Conservation (phyloP, 2,113 vertebrate genomes). For the Pseudorhombus dupliciocellatus region DNA sequence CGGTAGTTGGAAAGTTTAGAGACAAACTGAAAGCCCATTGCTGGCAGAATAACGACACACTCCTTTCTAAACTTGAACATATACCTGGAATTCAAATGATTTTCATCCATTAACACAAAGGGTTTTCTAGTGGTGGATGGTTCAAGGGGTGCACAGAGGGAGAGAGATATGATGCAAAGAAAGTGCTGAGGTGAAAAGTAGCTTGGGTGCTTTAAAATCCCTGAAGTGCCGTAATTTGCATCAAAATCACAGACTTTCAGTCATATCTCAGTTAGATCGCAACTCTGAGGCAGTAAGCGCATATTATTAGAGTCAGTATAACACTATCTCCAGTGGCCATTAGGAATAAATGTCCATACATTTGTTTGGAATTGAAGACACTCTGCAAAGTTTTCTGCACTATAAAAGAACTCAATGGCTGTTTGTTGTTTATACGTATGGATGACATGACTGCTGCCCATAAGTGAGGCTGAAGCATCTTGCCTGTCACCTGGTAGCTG, state of each 20-base stretch:
- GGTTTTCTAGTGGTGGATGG: background rate
- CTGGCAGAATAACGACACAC: background rate
- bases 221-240: background rate
- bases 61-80: background rate
- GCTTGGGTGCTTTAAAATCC: background rate
- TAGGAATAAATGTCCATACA: background rate
- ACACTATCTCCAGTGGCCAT: background rate
- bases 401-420: too few species aligned
- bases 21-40: background rate
- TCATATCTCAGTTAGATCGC: background rate
- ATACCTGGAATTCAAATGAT: background rate
- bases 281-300: background rate
- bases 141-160: background rate
- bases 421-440: too few species aligned
- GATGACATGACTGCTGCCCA: too few species aligned
- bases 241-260: background rate
- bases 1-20: background rate
- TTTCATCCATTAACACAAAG: background rate
- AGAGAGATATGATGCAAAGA: background rate
- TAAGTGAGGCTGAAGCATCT: too few species aligned
- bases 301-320: background rate
- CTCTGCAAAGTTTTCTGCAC: too few species aligned
- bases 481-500: too few species aligned
- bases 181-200: constrained; percentile 1
- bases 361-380: background rate